phyloP scores from a whole-genome alignment of 2,888 invertebrate genomes.

The Embidobia sp. region DNA sequence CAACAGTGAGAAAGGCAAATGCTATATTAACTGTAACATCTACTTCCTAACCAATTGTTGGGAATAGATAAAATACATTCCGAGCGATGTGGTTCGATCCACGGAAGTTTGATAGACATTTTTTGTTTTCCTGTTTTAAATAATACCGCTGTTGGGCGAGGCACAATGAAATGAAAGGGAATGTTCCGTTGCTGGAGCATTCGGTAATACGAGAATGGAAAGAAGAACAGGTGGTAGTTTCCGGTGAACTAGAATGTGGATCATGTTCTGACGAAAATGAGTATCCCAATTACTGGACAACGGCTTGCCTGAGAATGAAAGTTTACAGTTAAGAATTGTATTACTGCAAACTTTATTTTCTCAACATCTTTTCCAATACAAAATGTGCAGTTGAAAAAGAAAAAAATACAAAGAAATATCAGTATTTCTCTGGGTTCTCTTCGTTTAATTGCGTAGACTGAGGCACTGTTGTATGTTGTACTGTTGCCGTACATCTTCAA shows the following conservation, averaged over 20 bases:
- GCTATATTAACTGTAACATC: neutral
- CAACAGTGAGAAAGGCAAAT: neutral
- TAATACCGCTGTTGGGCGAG: slow-evolving; percentile 8
- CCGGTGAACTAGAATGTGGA: slow-evolving; percentile 48
- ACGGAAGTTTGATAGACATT: neutral
- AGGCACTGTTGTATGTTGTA: neutral
- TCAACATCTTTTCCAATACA: too few relatives aligned
- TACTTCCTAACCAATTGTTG: neutral
- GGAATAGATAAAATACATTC: slow-evolving; percentile 1
- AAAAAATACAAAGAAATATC: too few relatives aligned
- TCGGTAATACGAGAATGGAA: slow-evolving; percentile 42
- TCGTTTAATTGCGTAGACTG: neutral
- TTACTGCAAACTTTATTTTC: neutral
- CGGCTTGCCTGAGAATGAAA: slow-evolving; percentile 28
- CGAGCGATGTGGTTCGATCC: neutral
- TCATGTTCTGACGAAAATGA: slow-evolving; percentile 46
- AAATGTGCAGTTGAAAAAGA: too few relatives aligned
- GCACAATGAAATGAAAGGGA: slow-evolving; percentile 45
- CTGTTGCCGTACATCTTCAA: slow-evolving; percentile 19
- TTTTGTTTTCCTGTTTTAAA: slow-evolving; percentile 2
- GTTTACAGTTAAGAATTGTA: slow-evolving; percentile 4
- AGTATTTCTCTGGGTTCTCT: too few relatives aligned
- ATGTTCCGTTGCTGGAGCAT: slow-evolving; percentile 33
- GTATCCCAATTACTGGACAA: slow-evolving; percentile 31
- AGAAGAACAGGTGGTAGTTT: slow-evolving; percentile 52